phyloP scores from a whole-genome alignment of 2,113 vertebrate genomes.

The Tachysurus vachellii region DNA sequence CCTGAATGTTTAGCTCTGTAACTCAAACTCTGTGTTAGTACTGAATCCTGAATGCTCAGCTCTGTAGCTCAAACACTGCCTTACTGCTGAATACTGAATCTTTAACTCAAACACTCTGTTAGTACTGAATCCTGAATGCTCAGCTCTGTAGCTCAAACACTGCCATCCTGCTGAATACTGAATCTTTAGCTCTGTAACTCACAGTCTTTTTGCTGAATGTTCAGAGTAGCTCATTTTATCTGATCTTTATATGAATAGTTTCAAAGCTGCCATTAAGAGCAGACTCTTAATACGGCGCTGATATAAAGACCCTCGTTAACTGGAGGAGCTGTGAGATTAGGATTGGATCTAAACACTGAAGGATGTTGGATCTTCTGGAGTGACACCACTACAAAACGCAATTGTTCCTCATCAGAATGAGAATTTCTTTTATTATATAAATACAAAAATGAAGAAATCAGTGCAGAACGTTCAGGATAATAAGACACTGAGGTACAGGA shows the following conservation, averaged over 20 bases:
- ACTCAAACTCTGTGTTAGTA: neutral
- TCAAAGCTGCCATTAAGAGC: conserved; percentile 2
- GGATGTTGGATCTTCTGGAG: neutral
- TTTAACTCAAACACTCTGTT: neutral
- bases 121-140: neutral
- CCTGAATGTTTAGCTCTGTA: neutral
- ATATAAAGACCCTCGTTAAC: neutral
- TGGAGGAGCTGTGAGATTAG: neutral
- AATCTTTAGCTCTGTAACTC: neutral
- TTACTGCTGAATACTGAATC: neutral
- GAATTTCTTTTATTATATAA: neutral
- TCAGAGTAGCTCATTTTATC: conserved; percentile 4
- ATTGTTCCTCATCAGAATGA: neutral
- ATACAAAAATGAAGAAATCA: neutral
- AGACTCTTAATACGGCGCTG: neutral
- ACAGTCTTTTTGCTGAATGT: neutral
- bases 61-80: neutral
- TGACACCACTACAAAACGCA: neutral
- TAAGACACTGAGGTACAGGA: neutral
- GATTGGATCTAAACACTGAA: neutral
- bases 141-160: neutral
- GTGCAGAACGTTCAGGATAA: neutral
- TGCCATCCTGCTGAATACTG: neutral
- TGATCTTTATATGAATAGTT: neutral
- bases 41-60: neutral